phyloP scores from a whole-genome alignment of 2,888 invertebrate genomes.

The Steromphala cineraria region DNA sequence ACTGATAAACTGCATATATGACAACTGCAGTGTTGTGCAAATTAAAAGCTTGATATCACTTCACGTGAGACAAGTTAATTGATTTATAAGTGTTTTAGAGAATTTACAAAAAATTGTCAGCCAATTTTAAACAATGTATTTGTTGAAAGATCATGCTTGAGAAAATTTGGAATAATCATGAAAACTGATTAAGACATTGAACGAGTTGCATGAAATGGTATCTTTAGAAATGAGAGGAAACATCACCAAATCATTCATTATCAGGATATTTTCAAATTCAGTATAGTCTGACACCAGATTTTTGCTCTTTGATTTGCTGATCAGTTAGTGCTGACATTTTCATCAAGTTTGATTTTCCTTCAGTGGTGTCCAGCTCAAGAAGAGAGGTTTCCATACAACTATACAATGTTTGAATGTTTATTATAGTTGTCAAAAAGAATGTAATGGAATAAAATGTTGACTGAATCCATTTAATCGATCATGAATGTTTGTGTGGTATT shows the following conservation, averaged over 20 bases:
- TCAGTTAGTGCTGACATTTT: neutral
- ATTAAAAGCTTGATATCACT: too few species aligned
- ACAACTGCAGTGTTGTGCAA: too few species aligned
- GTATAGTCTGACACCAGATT: neutral
- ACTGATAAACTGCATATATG: too few species aligned
- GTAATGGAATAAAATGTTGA: constrained; percentile 8
- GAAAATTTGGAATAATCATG: too few species aligned
- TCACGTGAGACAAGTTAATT: too few species aligned
- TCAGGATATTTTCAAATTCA: neutral
- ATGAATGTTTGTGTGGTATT: neutral
- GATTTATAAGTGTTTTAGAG: too few species aligned
- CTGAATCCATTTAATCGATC: neutral
- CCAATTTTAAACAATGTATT: too few species aligned
- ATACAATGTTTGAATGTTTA: constrained; percentile 8
- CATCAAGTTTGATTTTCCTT: constrained; percentile 10
- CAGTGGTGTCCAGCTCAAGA: neutral
- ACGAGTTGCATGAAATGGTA: too few species aligned
- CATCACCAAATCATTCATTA: neutral
- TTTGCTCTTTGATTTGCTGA: neutral
- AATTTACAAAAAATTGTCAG: too few species aligned
- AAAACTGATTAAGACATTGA: too few species aligned
- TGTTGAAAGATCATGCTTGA: too few species aligned
- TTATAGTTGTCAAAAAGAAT: constrained; percentile 6
- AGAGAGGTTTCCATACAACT: constrained; percentile 1
- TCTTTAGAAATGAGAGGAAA: neutral